Evolutionary conservation across 2,113 vertebrate genomes (phyloP), one percentile per base, ranked within the genome.

Genomic region (Regulus satrapa): DNA sequence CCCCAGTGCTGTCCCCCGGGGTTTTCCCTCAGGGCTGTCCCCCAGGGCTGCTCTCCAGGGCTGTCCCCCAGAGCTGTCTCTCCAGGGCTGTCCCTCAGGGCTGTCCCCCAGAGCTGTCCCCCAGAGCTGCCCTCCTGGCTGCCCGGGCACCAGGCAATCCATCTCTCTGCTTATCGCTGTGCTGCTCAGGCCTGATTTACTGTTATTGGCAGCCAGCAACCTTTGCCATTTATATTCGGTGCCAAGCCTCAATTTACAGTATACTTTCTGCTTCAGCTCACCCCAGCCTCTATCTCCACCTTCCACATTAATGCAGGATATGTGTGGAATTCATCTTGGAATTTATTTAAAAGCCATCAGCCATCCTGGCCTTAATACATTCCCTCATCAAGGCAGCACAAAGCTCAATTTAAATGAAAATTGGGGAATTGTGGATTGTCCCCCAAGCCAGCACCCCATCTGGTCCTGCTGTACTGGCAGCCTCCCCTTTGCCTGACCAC

Each of bases 171-270:
- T 82, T 49, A 55, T 68, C 15, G 2, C 63, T 31, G 19, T 8
- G 48, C 72, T 45, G 34, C 88, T 76, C 29, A 21, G 81, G 43
- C 88, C 88, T 85, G 87, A 92, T 92, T 93, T 83, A 81, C 83
- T 63, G 75, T 38, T 54, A 89, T 45, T 94, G 94, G 95, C 94
- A 77, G 52, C 9, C 85, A 88, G 92, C 89, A 95, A 74, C 88
- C 92, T 84, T 36, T 72, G 73, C 93, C 93, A 68, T 97, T 95
- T 76, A 79, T 92, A 95, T 91, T 95, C 86, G 29, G 26, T 54
- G 94, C 91, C 96, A 95, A 92, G 77, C 86, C 94, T 76, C 95
- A 91, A 95, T 97, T 96, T 96, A 96, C 67, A 85, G 86, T 45
- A 91, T 32, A 58, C 61, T 89, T 88, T 96, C 91, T 74, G 91